Evolutionary conservation across 2,797 vertebrate genomes (phyloP).

Genomic region (Lepidocolaptes lacrymiger): DNA sequence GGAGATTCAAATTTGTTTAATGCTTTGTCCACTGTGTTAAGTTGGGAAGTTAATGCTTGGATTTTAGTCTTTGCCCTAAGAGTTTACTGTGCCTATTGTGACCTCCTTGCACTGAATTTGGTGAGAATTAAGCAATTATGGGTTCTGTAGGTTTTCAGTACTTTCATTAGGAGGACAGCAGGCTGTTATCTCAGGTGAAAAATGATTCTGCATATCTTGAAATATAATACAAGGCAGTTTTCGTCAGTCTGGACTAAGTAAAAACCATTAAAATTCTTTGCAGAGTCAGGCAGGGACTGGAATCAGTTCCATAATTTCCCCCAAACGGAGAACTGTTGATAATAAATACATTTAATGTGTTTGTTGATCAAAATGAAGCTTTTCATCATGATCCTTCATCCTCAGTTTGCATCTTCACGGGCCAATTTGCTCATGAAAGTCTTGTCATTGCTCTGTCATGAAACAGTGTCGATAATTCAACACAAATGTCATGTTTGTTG

Average conservation of each 20-base stretch:
- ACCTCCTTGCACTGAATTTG: background rate
- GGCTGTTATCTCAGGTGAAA: background rate
- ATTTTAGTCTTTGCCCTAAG: background rate
- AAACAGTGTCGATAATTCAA: background rate
- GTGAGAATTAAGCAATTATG: accelerated
- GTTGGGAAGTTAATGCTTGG: background rate
- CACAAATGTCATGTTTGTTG: background rate
- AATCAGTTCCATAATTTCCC: background rate
- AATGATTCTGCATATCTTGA: background rate
- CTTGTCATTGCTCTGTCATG: background rate
- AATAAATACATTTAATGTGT: background rate
- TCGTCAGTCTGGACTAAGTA: background rate
- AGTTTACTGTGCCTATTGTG: background rate
- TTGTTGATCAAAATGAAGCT: background rate
- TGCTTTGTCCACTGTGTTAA: background rate
- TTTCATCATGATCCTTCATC: background rate
- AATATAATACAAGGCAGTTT: background rate
- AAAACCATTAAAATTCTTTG: background rate
- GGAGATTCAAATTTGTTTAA: background rate
- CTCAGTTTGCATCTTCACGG: no score
- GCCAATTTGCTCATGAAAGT: background rate
- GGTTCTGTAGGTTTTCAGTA: background rate
- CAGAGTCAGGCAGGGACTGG: background rate
- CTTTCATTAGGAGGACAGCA: background rate
- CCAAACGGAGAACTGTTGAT: background rate